Percentiles rank a stretch among this genome's conserved stretches.
These are phyloP conservation scores for Diachrysia chrysitis DNA, from an alignment of 2,888 invertebrate genomes.

Conservation along the genomic window DNA sequence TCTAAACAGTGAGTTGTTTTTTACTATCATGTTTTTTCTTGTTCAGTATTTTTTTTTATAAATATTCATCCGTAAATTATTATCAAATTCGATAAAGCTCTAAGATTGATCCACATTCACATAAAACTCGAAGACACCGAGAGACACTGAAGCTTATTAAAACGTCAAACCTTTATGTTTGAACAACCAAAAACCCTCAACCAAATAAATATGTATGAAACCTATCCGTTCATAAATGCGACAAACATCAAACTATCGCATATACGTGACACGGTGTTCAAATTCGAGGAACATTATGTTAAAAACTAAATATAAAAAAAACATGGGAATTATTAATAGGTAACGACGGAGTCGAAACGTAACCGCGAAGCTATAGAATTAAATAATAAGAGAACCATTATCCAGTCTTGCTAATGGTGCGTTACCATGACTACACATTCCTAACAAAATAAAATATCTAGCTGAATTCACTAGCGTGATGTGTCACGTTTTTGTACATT, in stretches of 20 bases:
- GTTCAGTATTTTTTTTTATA: constrained; percentile 73
- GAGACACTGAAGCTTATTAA: constrained; percentile 64
- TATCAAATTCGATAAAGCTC: constrained; percentile 90
- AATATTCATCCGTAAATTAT: constrained; percentile 87
- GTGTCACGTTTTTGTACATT: constrained; percentile 82
- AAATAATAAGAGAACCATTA: constrained; percentile 63
- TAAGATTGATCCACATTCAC: constrained; percentile 88
- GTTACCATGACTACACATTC: constrained; percentile 64
- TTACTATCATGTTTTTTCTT: constrained; percentile 67
- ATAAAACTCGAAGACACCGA: constrained; percentile 69
- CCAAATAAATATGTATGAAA: constrained; percentile 43
- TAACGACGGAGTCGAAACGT: constrained; percentile 51
- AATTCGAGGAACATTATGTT: constrained; percentile 64
- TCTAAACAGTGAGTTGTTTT: constrained; percentile 81
- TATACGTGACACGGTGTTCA: constrained; percentile 39
- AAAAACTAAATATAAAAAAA: constrained; percentile 54
- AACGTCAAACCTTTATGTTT: constrained; percentile 35
- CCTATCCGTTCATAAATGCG: constrained; percentile 46
- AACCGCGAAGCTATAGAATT: constrained; percentile 58
- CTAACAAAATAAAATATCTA: constrained; percentile 74
- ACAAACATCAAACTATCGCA: constrained; percentile 40
- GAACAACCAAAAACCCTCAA: constrained; percentile 46
- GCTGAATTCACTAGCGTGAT: constrained; percentile 74
- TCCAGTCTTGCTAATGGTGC: constrained; percentile 70
- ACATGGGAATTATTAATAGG: constrained; percentile 50